These are phyloP conservation scores for Trichechus manatus DNA, from an alignment of 2,113 vertebrate genomes.

Conservation along the genomic window DNA sequence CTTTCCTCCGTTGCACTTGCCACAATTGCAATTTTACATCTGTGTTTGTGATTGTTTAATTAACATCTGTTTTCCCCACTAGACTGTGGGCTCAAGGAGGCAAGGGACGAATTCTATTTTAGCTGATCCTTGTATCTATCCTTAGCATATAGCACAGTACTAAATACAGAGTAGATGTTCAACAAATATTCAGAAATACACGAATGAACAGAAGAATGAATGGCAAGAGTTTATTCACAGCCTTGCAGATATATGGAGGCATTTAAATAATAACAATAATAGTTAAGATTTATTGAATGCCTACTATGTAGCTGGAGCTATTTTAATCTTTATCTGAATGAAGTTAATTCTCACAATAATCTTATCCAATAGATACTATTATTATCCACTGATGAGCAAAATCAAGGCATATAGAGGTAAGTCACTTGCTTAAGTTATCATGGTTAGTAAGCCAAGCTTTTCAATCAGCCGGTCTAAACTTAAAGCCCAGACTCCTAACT, in stretches of 20 bases:
- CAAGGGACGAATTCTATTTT: background rate
- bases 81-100: background rate
- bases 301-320: background rate
- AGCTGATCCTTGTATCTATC: background rate
- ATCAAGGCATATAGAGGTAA: background rate
- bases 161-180: background rate
- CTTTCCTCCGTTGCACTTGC: background rate
- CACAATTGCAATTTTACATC: background rate
- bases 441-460: background rate
- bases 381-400: background rate
- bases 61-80: background rate
- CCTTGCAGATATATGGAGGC: background rate
- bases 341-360: slow-evolving; percentile 20
- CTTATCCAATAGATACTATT: background rate
- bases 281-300: background rate
- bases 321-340: background rate
- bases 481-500: background rate
- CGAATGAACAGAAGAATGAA: background rate
- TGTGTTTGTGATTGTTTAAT: background rate
- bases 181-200: background rate
- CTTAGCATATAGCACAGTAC: background rate
- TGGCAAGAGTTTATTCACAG: background rate
- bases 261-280: background rate
- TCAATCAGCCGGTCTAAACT: background rate
- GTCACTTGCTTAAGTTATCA: background rate